phyloP scores from a whole-genome alignment of 2,888 invertebrate genomes.

The Phaonia tiefii region DNA sequence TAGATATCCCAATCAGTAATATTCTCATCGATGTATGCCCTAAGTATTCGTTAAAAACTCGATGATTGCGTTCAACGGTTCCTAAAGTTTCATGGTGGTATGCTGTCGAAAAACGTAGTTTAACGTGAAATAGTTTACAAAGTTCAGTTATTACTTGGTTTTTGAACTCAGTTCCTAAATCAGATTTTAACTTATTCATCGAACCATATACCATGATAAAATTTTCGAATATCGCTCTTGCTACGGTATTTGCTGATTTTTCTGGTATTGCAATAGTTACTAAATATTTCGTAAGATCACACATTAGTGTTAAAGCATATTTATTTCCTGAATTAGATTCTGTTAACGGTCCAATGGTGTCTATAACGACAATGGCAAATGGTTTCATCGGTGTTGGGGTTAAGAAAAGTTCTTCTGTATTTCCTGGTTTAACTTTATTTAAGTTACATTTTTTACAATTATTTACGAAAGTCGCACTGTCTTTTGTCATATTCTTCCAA shows the following conservation, averaged over 20 bases:
- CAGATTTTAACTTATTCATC: neutral
- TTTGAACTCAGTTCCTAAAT: neutral
- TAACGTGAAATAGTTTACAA: neutral
- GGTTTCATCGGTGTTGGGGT: neutral
- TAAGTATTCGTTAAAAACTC: neutral
- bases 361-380: neutral
- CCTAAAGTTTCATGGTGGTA: neutral
- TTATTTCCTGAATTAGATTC: neutral
- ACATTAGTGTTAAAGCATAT: slow-evolving; percentile 21
- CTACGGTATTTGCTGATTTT: slow-evolving; percentile 12
- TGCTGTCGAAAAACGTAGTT: neutral
- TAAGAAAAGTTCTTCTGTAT: neutral
- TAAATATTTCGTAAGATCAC: slow-evolving; percentile 30
- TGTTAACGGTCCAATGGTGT: too few relatives aligned
- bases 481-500: slow-evolving; percentile 1
- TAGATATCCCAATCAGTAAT: neutral
- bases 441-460: neutral
- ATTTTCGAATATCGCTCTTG: slow-evolving; percentile 1
- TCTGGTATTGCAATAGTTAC: neutral
- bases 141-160: slow-evolving; percentile 6
- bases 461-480: neutral
- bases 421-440: neutral
- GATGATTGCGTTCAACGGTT: neutral
- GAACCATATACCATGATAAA: slow-evolving; percentile 23
- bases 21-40: neutral